Percentiles rank a stretch among this genome's conserved stretches.
Evolutionary conservation across 2,797 vertebrate genomes (phyloP).

Genomic region (Pangasius djambal): DNA sequence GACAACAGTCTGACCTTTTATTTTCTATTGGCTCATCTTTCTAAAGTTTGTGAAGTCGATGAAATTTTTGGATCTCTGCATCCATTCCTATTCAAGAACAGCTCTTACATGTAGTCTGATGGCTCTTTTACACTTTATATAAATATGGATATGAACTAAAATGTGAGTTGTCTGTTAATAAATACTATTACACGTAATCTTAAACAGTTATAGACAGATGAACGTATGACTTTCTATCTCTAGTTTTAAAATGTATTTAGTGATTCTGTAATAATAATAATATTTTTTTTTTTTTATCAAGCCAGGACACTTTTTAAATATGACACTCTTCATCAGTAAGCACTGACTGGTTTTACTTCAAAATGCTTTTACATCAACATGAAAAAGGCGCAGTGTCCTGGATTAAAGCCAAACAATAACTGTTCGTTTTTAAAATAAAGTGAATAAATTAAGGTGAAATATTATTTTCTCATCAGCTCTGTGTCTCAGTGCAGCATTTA

Average conservation of each 20-base stretch:
- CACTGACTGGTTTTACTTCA: background rate
- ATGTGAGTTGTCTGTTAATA: background rate
- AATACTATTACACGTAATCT: background rate
- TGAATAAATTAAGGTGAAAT: slow-evolving; percentile 18
- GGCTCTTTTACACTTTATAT: background rate
- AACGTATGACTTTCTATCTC: background rate
- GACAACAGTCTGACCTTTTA: background rate
- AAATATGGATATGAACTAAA: background rate
- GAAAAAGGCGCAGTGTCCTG: background rate
- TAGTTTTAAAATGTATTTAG: background rate
- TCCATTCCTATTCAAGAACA: background rate
- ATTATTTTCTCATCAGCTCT: slow-evolving; percentile 8
- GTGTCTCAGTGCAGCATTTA: background rate
- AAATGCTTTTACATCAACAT: background rate
- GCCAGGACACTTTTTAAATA: background rate
- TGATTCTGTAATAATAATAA: background rate
- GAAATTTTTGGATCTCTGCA: background rate
- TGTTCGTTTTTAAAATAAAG: background rate
- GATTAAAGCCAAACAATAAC: background rate
- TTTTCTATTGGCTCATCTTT: background rate
- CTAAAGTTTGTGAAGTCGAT: background rate
- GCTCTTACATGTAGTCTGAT: background rate
- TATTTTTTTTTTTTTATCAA: background rate
- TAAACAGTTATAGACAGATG: background rate
- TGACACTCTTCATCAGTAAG: background rate